Conservation (phyloP, 2,113 vertebrate species). For the Spheniscus mendiculus region DNA sequence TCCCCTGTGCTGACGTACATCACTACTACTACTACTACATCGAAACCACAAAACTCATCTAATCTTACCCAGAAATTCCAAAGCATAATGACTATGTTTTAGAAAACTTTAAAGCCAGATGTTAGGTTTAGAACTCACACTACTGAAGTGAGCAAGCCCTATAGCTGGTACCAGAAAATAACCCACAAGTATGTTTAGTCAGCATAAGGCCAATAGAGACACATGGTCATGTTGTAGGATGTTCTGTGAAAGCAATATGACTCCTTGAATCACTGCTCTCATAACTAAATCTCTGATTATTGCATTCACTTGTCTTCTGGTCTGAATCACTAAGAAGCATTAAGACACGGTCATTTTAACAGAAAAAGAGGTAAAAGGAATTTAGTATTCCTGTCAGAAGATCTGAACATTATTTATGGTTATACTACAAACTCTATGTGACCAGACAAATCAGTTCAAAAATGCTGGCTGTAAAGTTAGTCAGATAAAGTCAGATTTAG, state of each 20-base stretch:
- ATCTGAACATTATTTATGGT: neutral
- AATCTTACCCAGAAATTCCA: neutral
- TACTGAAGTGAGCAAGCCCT: neutral
- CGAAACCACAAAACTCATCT: neutral
- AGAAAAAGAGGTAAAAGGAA: neutral
- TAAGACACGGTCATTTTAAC: neutral
- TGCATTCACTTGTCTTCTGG: neutral
- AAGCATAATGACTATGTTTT: neutral
- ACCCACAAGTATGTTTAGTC: neutral
- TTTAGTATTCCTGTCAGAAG: neutral
- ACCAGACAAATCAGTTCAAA: neutral
- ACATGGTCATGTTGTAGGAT: neutral
- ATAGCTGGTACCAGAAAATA: neutral
- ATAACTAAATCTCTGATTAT: neutral
- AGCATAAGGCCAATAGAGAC: neutral
- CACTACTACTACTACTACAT: neutral
- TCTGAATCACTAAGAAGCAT: neutral
- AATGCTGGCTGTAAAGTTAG: neutral
- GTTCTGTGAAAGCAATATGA: neutral
- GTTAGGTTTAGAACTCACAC: neutral
- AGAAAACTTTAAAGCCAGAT: neutral
- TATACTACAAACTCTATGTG: neutral
- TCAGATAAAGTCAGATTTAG: neutral
- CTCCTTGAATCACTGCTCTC: neutral
- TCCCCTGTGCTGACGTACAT: neutral